Base-by-base conservation (phyloP, 2,113 vertebrate genomes). In the Gallinago media region DNA sequence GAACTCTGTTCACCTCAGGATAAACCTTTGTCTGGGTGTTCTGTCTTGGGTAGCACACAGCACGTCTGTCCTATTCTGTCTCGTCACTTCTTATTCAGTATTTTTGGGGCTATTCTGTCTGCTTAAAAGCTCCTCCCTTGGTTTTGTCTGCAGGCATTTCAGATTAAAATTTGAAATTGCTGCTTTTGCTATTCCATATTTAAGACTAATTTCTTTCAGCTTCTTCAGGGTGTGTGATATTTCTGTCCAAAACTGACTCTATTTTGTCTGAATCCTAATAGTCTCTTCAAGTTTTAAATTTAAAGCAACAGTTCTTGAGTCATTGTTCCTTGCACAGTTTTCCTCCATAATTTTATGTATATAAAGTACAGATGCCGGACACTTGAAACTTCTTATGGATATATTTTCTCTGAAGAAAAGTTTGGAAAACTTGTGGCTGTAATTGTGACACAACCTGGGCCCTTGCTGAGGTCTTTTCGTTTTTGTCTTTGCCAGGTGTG, bases 401-500 rank as follows among this genome's bases (percentile, higher is more conserved):
- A 10, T 6, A 7, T 18, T 72, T 79, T 77, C 46, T 62, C 55
- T 75, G 52, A 62, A 68, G 52, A 55, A 34, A 89, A 42, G 18
- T 17, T 40, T 49, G 38, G 32, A 92, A 85, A 92, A 29, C 16
- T 47, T 17, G n/a, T 18, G 16, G 3, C 65, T 85, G 8, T 54
- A 32, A 65, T 55, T 49, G 55, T 61, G 82, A 21, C 10, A 0
- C 2, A 2, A 22, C 18, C 56, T 61, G 65, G 65, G 36, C 50
- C 40, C 0, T 44, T 20, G 5, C 74, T 91, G 29, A 92, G 27
- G 27, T 32, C 0, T 0, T 25, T 79, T 46, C 1, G 3, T 55
- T 77, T 65, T 44, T 94, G 15, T 65, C n/a, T 86, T 74, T 71
- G 23, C 52, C 75, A 99, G 99, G 98, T 97, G 98, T 98, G 88